A percentile compares a stretch with the other conserved stretches of the same genome.
phyloP scores from a whole-genome alignment of 1,140 invertebrate genomes.

The Mycetomoellerius zeteki region DNA sequence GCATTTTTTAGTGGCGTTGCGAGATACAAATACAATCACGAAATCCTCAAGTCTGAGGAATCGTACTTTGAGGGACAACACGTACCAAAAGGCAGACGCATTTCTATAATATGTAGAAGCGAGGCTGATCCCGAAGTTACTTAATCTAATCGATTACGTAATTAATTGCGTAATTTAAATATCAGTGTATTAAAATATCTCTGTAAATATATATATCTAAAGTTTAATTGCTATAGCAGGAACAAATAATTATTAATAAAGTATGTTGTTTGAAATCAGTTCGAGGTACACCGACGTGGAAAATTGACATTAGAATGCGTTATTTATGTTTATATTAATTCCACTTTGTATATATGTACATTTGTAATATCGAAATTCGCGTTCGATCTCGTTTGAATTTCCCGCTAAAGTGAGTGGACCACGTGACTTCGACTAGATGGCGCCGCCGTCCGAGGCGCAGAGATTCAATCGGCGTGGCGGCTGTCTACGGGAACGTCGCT shows the following conservation, averaged over 20 bases:
- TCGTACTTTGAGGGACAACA: conserved; percentile 91
- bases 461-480: not conserved
- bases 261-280: not conserved
- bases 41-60: conserved; percentile 93
- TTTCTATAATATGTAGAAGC: conserved; percentile 97
- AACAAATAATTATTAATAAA: not conserved
- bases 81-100: conserved; percentile 91
- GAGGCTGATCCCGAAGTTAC: conserved; percentile 87
- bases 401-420: not conserved
- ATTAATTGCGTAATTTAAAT: not conserved
- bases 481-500: not conserved
- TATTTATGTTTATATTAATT: not conserved
- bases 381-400: not conserved
- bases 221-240: not conserved
- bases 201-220: conserved; percentile 29
- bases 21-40: conserved; percentile 97
- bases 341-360: not conserved
- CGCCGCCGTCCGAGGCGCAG: not conserved
- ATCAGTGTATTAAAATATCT: not conserved
- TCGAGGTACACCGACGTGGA: not conserved
- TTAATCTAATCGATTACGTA: not conserved
- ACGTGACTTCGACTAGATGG: conserved; percentile 5
- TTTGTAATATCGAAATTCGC: not conserved
- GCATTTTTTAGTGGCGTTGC: conserved; percentile 90
- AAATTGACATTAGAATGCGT: not conserved